These are phyloP conservation scores for Hymenopus coronatus DNA, from an alignment of 2,888 invertebrate genomes.

Conservation along the genomic window DNA sequence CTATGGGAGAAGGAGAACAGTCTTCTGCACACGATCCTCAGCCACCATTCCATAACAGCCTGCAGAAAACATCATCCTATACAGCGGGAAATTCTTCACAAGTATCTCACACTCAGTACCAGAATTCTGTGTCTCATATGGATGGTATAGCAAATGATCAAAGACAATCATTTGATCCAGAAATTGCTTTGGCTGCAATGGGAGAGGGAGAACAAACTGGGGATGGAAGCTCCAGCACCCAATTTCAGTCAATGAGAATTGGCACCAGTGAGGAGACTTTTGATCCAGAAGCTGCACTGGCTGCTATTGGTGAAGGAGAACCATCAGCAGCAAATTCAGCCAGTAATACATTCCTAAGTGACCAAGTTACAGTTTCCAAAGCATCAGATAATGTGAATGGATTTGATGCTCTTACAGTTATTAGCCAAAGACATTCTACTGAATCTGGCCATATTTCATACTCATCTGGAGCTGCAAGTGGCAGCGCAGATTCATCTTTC, in stretches of 20 bases:
- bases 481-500: slow-evolving; percentile 1
- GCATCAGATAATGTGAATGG: not conserved
- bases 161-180: slow-evolving; percentile 18
- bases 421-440: slow-evolving; percentile 15
- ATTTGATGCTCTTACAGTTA: slow-evolving; percentile 27
- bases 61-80: slow-evolving; percentile 5
- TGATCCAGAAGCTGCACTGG: slow-evolving; percentile 28
- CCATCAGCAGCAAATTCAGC: not conserved
- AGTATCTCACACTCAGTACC: not conserved
- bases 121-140: not conserved
- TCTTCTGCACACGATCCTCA: not conserved
- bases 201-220: slow-evolving; percentile 20
- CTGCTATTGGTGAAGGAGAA: slow-evolving; percentile 30
- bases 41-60: not conserved
- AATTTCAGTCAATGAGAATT: slow-evolving; percentile 9
- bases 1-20: slow-evolving; percentile 24
- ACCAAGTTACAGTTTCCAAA: not conserved
- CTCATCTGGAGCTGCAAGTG: not conserved
- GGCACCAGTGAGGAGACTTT: slow-evolving; percentile 1
- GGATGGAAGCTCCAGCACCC: not conserved
- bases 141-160: not conserved
- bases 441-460: slow-evolving; percentile 7
- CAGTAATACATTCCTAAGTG: not conserved
- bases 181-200: slow-evolving; percentile 27
- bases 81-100: slow-evolving; percentile 20